Percentiles rank a stretch among this genome's conserved stretches.
phyloP scores from a whole-genome alignment of 2,113 vertebrate species.

The Protomyctophum bolini region DNA sequence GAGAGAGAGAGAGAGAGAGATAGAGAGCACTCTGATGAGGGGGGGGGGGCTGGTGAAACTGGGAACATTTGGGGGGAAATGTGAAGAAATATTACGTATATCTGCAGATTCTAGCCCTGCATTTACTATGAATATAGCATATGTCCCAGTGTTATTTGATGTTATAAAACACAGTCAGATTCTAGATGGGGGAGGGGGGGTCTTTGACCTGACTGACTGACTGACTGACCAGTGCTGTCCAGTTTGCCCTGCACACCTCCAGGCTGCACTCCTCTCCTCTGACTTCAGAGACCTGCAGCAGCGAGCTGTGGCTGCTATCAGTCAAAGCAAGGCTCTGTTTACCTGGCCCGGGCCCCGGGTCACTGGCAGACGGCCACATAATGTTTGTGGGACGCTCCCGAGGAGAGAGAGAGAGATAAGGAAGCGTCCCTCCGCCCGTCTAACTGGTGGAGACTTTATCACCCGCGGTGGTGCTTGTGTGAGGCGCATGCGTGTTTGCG shows the following conservation, averaged over 20 bases:
- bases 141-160: too few relatives aligned
- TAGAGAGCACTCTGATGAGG: too few relatives aligned
- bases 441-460: constrained; percentile 80
- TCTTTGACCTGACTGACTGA: constrained; percentile 27
- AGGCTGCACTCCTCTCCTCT: constrained; percentile 12
- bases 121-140: too few relatives aligned
- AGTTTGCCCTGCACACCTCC: constrained; percentile 22
- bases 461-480: constrained; percentile 66
- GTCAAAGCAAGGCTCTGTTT: constrained; percentile 72
- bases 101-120: too few relatives aligned
- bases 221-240: constrained; percentile 8
- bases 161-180: too few relatives aligned
- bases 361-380: constrained; percentile 66
- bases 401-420: constrained; percentile 81
- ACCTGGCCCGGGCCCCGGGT: constrained; percentile 65
- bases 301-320: constrained; percentile 59
- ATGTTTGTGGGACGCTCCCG: constrained; percentile 62
- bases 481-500: constrained; percentile 34
- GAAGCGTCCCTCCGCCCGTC: constrained; percentile 78
- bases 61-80: too few relatives aligned
- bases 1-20: neutral
- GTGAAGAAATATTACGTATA: too few relatives aligned
- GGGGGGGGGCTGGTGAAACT: too few relatives aligned
- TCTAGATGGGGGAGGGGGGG: too few relatives aligned
- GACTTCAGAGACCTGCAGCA: constrained; percentile 14